Conservation (phyloP, 2,797 vertebrate species). For the Ctenosaura bakeri region DNA sequence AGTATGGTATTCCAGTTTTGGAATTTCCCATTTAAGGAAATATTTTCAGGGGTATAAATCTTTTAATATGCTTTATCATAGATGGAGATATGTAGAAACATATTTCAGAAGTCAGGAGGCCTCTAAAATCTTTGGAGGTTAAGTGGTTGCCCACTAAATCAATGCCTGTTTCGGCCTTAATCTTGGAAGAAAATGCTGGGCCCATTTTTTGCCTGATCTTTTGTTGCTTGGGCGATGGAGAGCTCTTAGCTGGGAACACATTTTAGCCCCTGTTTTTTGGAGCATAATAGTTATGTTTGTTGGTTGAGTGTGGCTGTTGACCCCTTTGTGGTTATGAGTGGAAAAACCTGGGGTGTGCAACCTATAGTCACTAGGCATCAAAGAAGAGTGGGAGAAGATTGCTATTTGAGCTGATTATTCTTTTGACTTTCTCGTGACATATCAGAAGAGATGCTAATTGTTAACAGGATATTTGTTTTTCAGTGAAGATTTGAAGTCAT, state of each 20-base stretch:
- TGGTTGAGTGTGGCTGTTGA: background rate
- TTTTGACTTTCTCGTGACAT: background rate
- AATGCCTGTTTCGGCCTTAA: background rate
- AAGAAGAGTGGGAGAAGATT: too few relatives aligned
- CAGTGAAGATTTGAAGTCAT: background rate
- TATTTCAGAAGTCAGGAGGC: conserved; percentile 12
- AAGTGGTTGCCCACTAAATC: conserved; percentile 23
- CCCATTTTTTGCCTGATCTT: background rate
- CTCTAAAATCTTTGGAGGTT: conserved; percentile 20
- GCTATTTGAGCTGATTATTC: background rate
- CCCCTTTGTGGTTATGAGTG: background rate
- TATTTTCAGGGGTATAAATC: conserved; percentile 40
- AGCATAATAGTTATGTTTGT: background rate
- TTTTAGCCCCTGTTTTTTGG: background rate
- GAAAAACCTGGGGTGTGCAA: background rate
- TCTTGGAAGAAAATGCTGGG: background rate
- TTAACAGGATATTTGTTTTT: background rate
- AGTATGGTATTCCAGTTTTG: conserved; percentile 6
- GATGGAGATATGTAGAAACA: conserved; percentile 32
- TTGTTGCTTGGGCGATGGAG: background rate
- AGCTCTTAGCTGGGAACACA: background rate
- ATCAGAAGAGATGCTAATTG: background rate
- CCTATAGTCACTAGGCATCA: background rate
- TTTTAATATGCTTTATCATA: conserved; percentile 39
- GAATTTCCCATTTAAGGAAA: conserved; percentile 31